Percentiles rank a stretch among this genome's conserved stretches.
Evolutionary conservation across 2,888 invertebrate genomes (phyloP).

Genomic region (Tetranychus piercei): DNA sequence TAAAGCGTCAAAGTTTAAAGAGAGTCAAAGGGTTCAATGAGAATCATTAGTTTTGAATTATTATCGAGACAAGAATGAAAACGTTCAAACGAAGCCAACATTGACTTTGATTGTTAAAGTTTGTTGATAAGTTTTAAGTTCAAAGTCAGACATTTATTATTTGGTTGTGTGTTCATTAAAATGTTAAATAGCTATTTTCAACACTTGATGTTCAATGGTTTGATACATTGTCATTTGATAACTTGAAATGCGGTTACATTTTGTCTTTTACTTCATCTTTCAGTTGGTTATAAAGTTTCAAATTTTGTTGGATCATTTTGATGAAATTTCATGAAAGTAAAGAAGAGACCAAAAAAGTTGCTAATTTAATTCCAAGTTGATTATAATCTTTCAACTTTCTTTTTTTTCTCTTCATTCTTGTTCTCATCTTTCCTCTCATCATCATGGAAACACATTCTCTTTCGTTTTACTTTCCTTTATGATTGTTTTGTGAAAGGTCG

Average conservation of each 20-base stretch:
- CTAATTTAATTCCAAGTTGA: background rate
- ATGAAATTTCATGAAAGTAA: background rate
- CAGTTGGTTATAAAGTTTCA: background rate
- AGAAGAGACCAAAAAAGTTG: too few relatives aligned
- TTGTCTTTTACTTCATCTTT: background rate
- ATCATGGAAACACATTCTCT: background rate
- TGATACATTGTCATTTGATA: background rate
- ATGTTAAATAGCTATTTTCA: background rate
- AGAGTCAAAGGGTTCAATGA: too few relatives aligned
- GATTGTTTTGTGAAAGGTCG: background rate
- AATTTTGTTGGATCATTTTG: background rate
- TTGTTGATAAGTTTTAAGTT: too few relatives aligned
- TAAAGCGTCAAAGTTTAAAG: too few relatives aligned
- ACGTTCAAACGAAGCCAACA: too few relatives aligned
- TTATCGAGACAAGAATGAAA: too few relatives aligned
- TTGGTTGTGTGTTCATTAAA: background rate
- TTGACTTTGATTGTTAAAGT: too few relatives aligned
- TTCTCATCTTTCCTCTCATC: constrained; percentile 6
- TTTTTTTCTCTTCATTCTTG: background rate
- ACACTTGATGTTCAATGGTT: background rate
- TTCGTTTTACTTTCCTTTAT: background rate
- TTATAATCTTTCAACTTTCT: background rate
- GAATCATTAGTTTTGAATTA: too few relatives aligned
- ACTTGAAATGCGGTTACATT: background rate
- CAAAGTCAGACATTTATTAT: background rate